phyloP scores from a whole-genome alignment of 2,113 vertebrate species.

The human region GRCh38 chrX:39719501-39720000 shows the following conservation, averaged over 20 bases:
- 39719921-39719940: neutral
- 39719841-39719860: neutral
- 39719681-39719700: neutral
- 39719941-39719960: neutral
- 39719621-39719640: neutral
- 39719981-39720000: neutral
- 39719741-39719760: neutral
- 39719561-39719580: neutral
- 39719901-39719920: neutral
- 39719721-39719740: neutral
- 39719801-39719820: neutral
- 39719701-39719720: neutral
- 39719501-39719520: neutral
- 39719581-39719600: neutral
- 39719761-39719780: neutral
- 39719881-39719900: neutral
- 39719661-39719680: neutral
- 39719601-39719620: neutral
- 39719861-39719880: neutral
- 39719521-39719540: neutral
- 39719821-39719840: neutral
- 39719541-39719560: neutral
- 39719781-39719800: neutral
- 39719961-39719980: neutral
- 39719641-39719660: constrained; percentile 3